Evolutionary conservation across 1,140 invertebrate species (phyloP).

Genomic region (Ceratosolen solmsi): DNA sequence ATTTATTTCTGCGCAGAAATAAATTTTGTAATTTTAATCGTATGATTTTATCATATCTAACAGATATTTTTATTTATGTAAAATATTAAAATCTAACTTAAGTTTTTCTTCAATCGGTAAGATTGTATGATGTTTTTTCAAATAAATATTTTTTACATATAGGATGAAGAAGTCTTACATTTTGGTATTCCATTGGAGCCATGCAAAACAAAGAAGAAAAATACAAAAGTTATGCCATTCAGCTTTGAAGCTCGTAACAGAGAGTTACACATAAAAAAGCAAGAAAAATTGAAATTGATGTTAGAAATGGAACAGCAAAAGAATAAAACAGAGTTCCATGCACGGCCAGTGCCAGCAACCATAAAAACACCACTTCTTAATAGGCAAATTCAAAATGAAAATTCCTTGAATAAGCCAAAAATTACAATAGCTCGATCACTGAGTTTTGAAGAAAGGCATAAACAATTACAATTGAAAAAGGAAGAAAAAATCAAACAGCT

Average conservation of each 20-base stretch:
- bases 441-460: conserved; percentile 75
- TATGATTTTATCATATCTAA: too few species aligned
- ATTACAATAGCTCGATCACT: conserved; percentile 67
- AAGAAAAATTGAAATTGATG: conserved; percentile 73
- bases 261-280: conserved; percentile 69
- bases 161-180: conserved; percentile 60
- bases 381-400: conserved; percentile 41
- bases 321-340: conserved; percentile 67
- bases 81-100: neutral
- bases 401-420: conserved; percentile 43
- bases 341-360: conserved; percentile 66
- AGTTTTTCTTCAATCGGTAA: neutral
- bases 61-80: neutral
- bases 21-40: too few species aligned
- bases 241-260: conserved; percentile 75
- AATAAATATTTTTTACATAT: conserved; percentile 19
- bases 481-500: conserved; percentile 74
- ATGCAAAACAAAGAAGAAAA: conserved; percentile 55
- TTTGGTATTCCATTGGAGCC: conserved; percentile 64
- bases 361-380: conserved; percentile 53
- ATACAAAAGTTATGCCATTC: conserved; percentile 70
- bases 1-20: too few species aligned
- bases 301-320: conserved; percentile 63
- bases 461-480: conserved; percentile 68
- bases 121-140: conserved; percentile 5